These are phyloP conservation scores for Spea hammondii DNA, from an alignment of 2,797 vertebrate genomes.

Conservation along the genomic window DNA sequence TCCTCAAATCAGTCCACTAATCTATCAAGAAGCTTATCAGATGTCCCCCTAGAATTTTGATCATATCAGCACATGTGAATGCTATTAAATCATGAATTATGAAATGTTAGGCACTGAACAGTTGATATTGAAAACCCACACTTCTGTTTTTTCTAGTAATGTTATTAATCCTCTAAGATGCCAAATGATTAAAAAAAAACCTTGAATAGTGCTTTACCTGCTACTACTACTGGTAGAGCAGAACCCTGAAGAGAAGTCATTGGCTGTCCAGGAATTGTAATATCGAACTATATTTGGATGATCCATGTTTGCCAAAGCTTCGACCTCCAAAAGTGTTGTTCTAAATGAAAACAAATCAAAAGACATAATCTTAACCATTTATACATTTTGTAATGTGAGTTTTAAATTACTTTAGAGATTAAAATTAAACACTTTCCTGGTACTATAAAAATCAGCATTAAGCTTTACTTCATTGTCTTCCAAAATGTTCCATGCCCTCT, in stretches of 20 bases:
- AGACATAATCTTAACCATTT: background rate
- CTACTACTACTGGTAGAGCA: background rate
- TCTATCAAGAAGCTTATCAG: too few species aligned
- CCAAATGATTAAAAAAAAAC: background rate
- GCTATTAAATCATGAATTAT: too few species aligned
- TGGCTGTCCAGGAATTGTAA: constrained; percentile 20
- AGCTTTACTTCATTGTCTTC: too few species aligned
- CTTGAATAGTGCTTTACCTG: background rate
- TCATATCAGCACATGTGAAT: too few species aligned
- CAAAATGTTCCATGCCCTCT: too few species aligned
- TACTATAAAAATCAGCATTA: too few species aligned
- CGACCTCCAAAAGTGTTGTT: constrained; percentile 3
- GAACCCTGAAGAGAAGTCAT: background rate
- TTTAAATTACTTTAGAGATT: background rate
- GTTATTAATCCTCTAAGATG: too few species aligned
- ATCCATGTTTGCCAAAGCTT: constrained; percentile 7
- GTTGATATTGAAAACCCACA: too few species aligned
- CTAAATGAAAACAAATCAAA: constrained; percentile 7
- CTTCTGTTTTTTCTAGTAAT: too few species aligned
- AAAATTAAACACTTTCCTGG: background rate
- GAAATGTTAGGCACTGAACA: too few species aligned
- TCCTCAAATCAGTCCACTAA: too few species aligned
- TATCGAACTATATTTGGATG: constrained; percentile 38
- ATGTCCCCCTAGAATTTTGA: too few species aligned
- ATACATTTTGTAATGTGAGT: background rate